These are phyloP conservation scores for Stenopsyche tienmushanensis DNA, from an alignment of 1,140 invertebrate species.

Conservation along the genomic window DNA sequence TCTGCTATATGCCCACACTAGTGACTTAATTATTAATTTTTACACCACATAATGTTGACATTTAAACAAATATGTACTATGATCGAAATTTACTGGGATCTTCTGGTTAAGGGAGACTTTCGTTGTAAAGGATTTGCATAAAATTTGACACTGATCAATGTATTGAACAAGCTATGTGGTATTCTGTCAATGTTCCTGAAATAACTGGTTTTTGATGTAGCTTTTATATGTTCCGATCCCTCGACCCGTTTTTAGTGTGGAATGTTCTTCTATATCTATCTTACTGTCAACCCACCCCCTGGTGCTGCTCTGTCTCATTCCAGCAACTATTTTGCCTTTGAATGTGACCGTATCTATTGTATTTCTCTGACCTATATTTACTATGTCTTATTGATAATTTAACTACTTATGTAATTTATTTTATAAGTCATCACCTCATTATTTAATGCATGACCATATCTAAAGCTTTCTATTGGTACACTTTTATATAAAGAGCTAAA, in stretches of 20 bases:
- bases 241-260: slow-evolving; percentile 29
- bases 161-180: slow-evolving; percentile 1
- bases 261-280: slow-evolving; percentile 33
- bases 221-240: slow-evolving; percentile 11
- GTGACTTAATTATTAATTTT: neutral
- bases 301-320: slow-evolving; percentile 30
- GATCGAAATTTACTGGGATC: too few species aligned
- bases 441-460: slow-evolving; percentile 31
- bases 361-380: slow-evolving; percentile 18
- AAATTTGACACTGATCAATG: neutral
- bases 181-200: neutral
- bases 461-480: slow-evolving; percentile 38
- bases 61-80: neutral
- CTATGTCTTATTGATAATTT: slow-evolving; percentile 25
- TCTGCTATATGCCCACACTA: neutral
- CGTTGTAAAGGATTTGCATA: too few species aligned
- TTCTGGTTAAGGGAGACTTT: too few species aligned
- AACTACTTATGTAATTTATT: slow-evolving; percentile 19
- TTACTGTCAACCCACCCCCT: slow-evolving; percentile 19
- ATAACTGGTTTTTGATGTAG: slow-evolving; percentile 7
- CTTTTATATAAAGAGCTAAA: too few species aligned
- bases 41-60: neutral
- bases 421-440: slow-evolving; percentile 33
- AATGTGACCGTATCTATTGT: slow-evolving; percentile 33
- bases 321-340: slow-evolving; percentile 42